Evolutionary conservation across 2,888 invertebrate genomes (phyloP).

Genomic region (Chrysodeixis includens): DNA sequence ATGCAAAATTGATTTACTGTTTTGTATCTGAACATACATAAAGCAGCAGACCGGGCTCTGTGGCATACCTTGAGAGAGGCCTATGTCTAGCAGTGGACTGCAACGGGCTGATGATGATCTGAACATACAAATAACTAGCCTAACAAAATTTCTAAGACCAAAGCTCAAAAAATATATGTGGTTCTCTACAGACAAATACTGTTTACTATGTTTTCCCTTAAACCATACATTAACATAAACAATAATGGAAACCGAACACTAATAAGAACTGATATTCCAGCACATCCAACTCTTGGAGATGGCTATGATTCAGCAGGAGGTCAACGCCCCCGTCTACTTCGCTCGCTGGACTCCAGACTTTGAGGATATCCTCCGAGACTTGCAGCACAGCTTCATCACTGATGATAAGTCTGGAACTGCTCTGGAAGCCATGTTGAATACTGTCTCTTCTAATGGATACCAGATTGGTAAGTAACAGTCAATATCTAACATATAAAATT

Average conservation of each 20-base stretch:
- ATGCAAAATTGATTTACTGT: no score
- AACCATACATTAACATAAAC: neutral
- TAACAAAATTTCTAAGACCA: no score
- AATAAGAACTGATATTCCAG: slow-evolving; percentile 74
- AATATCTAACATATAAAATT: no score
- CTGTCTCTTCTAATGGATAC: slow-evolving; percentile 98
- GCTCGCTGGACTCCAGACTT: slow-evolving; percentile 93
- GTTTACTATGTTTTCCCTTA: no score
- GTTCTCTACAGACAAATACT: no score
- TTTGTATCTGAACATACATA: no score
- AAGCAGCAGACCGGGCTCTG: no score
- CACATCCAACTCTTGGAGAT: slow-evolving; percentile 94
- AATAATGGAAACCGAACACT: neutral
- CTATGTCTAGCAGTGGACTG: no score
- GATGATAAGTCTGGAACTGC: slow-evolving; percentile 94
- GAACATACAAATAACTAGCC: no score
- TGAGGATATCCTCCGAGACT: slow-evolving; percentile 92
- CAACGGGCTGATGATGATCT: no score
- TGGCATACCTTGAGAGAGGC: no score
- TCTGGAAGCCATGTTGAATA: slow-evolving; percentile 94
- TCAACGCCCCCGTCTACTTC: slow-evolving; percentile 96
- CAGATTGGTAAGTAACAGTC: slow-evolving; percentile 93
- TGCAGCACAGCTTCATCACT: slow-evolving; percentile 91
- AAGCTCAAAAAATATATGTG: no score
- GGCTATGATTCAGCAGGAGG: slow-evolving; percentile 94